phyloP scores from a whole-genome alignment of 2,113 vertebrate genomes.

The Bombycilla garrulus region DNA sequence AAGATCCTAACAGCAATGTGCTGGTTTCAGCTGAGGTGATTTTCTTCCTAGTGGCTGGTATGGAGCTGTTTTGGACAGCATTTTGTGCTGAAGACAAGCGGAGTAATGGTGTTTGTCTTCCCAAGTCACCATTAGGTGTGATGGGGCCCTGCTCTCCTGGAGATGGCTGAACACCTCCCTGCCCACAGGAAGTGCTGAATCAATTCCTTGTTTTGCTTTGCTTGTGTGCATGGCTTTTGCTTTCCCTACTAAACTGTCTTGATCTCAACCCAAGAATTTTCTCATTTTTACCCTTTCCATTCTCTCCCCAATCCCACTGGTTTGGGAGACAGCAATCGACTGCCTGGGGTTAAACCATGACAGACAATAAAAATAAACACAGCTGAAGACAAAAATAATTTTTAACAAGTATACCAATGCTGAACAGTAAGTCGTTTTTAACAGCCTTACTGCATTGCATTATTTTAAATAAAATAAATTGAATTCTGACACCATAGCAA shows the following conservation, averaged over 20 bases:
- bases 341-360: not conserved
- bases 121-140: not conserved
- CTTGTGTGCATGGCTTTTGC: not conserved
- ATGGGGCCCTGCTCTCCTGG: not conserved
- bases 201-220: not conserved
- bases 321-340: accelerated
- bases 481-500: not conserved
- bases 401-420: not conserved
- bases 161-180: not conserved
- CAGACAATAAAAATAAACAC: not conserved
- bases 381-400: not conserved
- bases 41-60: not conserved
- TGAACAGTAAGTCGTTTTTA: not conserved
- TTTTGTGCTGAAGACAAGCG: not conserved
- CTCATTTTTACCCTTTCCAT: not conserved
- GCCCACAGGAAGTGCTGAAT: not conserved
- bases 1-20: not conserved
- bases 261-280: not conserved
- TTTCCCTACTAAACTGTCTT: not conserved
- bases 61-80: not conserved
- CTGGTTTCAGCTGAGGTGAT: not conserved
- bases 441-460: not conserved
- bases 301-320: accelerated
- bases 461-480: not conserved
- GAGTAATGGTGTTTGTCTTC: not conserved